phyloP scores from a whole-genome alignment of 2,113 vertebrate species.

The Poeciliopsis turrubarensis region DNA sequence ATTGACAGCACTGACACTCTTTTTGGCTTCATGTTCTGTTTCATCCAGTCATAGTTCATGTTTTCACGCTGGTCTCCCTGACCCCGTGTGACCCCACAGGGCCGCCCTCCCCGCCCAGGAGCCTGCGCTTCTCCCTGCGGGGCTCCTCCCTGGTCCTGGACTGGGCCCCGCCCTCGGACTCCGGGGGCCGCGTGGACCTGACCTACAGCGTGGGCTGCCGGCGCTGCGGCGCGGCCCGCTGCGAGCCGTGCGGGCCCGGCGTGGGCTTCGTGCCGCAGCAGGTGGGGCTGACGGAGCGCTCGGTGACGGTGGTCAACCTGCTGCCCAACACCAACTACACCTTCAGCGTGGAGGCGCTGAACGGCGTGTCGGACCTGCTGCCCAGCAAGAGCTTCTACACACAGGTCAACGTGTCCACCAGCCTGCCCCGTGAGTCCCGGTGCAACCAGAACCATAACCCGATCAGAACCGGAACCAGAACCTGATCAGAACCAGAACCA shows the following conservation, averaged over 20 bases:
- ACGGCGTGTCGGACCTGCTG: slow-evolving; percentile 88
- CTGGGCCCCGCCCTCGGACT: slow-evolving; percentile 86
- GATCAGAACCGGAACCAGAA: not conserved
- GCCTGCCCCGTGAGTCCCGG: slow-evolving; percentile 81
- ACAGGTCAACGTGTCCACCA: slow-evolving; percentile 88
- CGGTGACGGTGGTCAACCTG: slow-evolving; percentile 91
- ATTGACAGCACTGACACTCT: not conserved
- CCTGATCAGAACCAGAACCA: too few relatives aligned
- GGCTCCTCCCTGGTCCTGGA: slow-evolving; percentile 87
- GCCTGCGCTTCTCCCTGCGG: slow-evolving; percentile 88
- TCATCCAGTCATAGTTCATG: not conserved
- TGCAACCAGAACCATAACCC: not conserved
- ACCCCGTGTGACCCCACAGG: slow-evolving; percentile 69
- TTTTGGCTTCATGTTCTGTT: not conserved
- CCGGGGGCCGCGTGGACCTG: slow-evolving; percentile 87
- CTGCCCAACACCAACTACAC: slow-evolving; percentile 90
- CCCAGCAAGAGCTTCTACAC: slow-evolving; percentile 82
- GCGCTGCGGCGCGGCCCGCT: slow-evolving; percentile 76
- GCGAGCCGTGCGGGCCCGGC: slow-evolving; percentile 85
- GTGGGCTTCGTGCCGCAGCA: slow-evolving; percentile 94
- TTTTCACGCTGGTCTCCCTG: too few relatives aligned
- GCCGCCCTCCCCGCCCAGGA: slow-evolving; percentile 88
- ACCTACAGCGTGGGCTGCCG: slow-evolving; percentile 90
- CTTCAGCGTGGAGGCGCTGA: slow-evolving; percentile 88
- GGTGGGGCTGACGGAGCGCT: slow-evolving; percentile 85